These are phyloP conservation scores for Spisula subtruncata DNA, from an alignment of 2,888 invertebrate species.

Conservation along the genomic window DNA sequence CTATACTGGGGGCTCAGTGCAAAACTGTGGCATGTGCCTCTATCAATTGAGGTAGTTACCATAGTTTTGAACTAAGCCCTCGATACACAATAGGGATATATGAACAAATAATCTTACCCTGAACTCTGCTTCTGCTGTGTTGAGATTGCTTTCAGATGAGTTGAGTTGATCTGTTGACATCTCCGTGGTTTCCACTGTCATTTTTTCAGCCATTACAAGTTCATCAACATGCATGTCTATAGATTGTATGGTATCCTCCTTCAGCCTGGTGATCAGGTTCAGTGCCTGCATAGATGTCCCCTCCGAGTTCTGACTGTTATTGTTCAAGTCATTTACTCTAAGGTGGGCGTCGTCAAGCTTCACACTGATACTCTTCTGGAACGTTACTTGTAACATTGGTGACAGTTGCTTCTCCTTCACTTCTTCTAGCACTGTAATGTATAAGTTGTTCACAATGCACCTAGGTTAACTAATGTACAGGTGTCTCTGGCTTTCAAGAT, in stretches of 20 bases:
- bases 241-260: conserved; percentile 74
- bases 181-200: conserved; percentile 60
- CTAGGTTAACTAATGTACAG: too few species aligned
- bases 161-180: conserved; percentile 51
- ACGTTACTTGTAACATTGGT: conserved; percentile 70
- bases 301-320: conserved; percentile 76
- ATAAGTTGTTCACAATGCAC: not conserved
- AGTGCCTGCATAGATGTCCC: conserved; percentile 73
- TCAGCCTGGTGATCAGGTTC: conserved; percentile 74
- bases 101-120: conserved; percentile 37
- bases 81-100: too few species aligned
- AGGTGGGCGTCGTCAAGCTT: conserved; percentile 86
- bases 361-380: conserved; percentile 41
- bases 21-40: too few species aligned
- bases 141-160: conserved; percentile 40
- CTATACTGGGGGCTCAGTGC: not conserved
- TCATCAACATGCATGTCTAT: conserved; percentile 81
- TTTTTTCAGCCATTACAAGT: conserved; percentile 60
- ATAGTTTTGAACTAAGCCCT: too few species aligned
- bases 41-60: too few species aligned
- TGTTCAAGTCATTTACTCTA: conserved; percentile 82
- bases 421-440: conserved; percentile 81
- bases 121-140: conserved; percentile 50
- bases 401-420: conserved; percentile 89
- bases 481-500: too few species aligned